Evolutionary conservation across 2,888 invertebrate species (phyloP).

Genomic region (Aphidoletes aphidimyza): DNA sequence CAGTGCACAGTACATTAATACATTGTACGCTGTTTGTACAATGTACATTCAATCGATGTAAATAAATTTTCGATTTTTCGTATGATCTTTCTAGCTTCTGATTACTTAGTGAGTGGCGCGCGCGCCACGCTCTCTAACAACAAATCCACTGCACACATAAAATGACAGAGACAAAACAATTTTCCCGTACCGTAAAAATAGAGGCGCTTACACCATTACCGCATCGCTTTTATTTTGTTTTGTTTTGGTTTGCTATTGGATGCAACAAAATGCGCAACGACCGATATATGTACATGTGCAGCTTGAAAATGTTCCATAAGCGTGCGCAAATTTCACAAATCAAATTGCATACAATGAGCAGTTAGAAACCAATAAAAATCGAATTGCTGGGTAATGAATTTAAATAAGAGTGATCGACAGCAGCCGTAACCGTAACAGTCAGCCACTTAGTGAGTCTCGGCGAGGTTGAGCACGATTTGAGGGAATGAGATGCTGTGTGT

Average conservation of each 20-base stretch:
- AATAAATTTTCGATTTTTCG: too few relatives aligned
- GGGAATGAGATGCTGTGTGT: too few relatives aligned
- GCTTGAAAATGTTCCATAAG: too few relatives aligned
- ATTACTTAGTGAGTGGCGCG: too few relatives aligned
- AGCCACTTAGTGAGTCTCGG: not conserved
- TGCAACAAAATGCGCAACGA: not conserved
- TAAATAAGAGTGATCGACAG: not conserved
- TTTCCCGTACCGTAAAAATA: not conserved
- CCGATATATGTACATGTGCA: not conserved
- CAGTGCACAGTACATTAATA: too few relatives aligned
- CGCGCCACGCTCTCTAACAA: too few relatives aligned
- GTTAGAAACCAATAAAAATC: constrained; percentile 13
- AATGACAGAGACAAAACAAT: not conserved
- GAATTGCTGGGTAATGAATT: not conserved
- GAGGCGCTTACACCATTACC: not conserved
- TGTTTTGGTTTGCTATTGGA: not conserved
- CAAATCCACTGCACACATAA: not conserved
- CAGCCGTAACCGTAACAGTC: not conserved
- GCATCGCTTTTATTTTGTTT: constrained; percentile 10
- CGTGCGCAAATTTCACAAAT: not conserved
- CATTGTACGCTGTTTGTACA: too few relatives aligned
- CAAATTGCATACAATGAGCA: constrained; percentile 24
- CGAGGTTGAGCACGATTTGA: too few relatives aligned
- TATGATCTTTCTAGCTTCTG: too few relatives aligned
- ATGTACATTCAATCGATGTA: too few relatives aligned